phyloP scores from a whole-genome alignment of 37 sponge, comb jelly and placozoan genomes.

The Ianthella basta region DNA sequence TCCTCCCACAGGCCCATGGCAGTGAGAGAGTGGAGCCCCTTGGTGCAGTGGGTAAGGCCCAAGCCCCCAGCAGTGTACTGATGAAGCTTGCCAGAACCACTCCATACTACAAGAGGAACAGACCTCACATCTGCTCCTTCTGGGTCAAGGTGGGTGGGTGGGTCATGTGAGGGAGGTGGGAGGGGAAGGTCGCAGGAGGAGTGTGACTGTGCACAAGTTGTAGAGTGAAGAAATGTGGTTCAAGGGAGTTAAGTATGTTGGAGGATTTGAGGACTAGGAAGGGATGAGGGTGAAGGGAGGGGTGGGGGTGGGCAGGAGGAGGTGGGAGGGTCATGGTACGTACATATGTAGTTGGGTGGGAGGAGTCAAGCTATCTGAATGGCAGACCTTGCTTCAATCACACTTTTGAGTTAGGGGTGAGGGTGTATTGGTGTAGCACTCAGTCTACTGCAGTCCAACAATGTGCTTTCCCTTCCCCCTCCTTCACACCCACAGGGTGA shows the following conservation, averaged over 20 bases:
- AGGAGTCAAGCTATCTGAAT: no score
- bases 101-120: slow-evolving; percentile 98
- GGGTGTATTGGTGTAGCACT: slow-evolving; percentile 9
- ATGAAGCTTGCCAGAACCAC: slow-evolving; percentile 90
- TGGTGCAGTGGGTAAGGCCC: slow-evolving; percentile 89
- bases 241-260: no score
- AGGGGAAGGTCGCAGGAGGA: not conserved
- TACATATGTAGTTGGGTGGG: not conserved
- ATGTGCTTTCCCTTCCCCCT: no score
- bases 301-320: not conserved
- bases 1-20: slow-evolving; percentile 40
- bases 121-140: slow-evolving; percentile 99
- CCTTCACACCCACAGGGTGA: slow-evolving; percentile 71
- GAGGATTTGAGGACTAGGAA: not conserved
- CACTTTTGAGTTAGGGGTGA: slow-evolving; percentile 29
- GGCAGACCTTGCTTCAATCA: no score
- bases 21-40: slow-evolving; percentile 67
- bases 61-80: slow-evolving; percentile 83
- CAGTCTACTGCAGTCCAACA: no score
- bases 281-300: not conserved
- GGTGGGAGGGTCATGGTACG: not conserved
- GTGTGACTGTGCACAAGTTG: not conserved
- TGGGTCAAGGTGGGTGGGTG: slow-evolving; percentile 44
- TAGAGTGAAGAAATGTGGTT: not conserved
- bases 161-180: not conserved